Evolutionary conservation across 2,888 invertebrate genomes (phyloP).

Genomic region (Muscina levida): DNA sequence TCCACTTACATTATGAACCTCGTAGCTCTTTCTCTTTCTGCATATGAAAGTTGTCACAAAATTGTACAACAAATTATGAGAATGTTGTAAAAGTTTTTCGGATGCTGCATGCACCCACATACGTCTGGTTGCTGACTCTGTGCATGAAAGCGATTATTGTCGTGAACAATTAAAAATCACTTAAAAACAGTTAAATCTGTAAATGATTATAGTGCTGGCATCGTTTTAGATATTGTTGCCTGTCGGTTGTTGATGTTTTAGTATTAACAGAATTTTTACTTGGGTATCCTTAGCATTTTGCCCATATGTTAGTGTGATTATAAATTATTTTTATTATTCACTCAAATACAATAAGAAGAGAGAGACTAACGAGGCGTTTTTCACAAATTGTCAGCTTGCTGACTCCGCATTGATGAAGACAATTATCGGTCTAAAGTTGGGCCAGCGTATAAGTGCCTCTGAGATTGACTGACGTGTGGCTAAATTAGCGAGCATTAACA

Average conservation of each 20-base stretch:
- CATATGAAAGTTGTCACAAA: slow-evolving; percentile 16
- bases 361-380: slow-evolving; percentile 18
- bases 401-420: background rate
- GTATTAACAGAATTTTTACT: background rate
- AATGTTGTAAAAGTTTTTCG: slow-evolving; percentile 29
- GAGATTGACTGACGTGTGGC: slow-evolving; percentile 44
- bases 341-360: background rate
- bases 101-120: background rate
- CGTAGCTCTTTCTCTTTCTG: background rate
- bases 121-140: background rate
- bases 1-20: background rate
- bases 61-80: slow-evolving; percentile 30
- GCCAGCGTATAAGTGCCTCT: background rate
- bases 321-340: no score
- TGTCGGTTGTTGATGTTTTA: background rate
- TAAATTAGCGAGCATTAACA: slow-evolving; percentile 49
- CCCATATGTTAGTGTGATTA: slow-evolving; percentile 1
- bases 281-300: background rate
- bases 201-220: slow-evolving; percentile 39
- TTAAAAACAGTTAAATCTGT: slow-evolving; percentile 54
- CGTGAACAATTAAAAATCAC: slow-evolving; percentile 60
- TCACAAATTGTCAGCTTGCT: slow-evolving; percentile 26
- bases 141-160: background rate
- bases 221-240: slow-evolving; percentile 7
- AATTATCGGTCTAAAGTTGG: slow-evolving; percentile 1